phyloP scores from a whole-genome alignment of 2,888 invertebrate genomes.

The Embidobia sp. region DNA sequence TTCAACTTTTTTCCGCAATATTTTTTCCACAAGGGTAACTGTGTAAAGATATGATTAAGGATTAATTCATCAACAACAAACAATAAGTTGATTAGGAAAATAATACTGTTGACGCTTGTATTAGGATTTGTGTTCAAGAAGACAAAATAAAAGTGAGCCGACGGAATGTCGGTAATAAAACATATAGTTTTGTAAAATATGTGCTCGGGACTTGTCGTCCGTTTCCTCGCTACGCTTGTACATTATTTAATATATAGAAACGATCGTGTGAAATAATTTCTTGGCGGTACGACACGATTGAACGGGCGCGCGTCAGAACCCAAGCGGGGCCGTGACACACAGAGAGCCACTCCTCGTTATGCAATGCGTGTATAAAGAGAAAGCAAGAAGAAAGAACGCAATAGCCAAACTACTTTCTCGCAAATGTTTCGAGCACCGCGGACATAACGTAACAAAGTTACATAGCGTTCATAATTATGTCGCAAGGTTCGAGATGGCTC shows the following conservation, averaged over 20 bases:
- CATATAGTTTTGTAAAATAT: conserved; percentile 23
- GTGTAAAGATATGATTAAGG: no score
- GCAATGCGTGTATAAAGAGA: conserved; percentile 76
- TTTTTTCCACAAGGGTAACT: no score
- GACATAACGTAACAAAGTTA: conserved; percentile 71
- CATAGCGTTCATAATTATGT: conserved; percentile 66
- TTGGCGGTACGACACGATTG: conserved; percentile 48
- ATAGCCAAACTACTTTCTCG: conserved; percentile 72
- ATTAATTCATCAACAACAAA: no score
- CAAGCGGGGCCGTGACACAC: conserved; percentile 69
- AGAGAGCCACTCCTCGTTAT: conserved; percentile 75
- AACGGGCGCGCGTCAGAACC: conserved; percentile 41
- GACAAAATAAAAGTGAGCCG: no score
- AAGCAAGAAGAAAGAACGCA: conserved; percentile 77
- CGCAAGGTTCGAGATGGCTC: conserved; percentile 53
- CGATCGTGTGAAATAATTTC: conserved; percentile 63
- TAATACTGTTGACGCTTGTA: no score
- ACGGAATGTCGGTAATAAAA: conserved; percentile 8
- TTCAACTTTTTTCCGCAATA: no score
- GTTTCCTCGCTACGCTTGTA: conserved; percentile 18
- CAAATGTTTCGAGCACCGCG: conserved; percentile 71
- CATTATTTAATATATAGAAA: conserved; percentile 42
- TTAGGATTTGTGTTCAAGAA: no score
- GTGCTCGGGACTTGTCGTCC: conserved; percentile 1
- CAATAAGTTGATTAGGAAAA: no score